Percentiles rank a stretch among this genome's conserved stretches.
Evolutionary conservation across 2,113 vertebrate genomes (phyloP).

Genomic region (Nibea albiflora): DNA sequence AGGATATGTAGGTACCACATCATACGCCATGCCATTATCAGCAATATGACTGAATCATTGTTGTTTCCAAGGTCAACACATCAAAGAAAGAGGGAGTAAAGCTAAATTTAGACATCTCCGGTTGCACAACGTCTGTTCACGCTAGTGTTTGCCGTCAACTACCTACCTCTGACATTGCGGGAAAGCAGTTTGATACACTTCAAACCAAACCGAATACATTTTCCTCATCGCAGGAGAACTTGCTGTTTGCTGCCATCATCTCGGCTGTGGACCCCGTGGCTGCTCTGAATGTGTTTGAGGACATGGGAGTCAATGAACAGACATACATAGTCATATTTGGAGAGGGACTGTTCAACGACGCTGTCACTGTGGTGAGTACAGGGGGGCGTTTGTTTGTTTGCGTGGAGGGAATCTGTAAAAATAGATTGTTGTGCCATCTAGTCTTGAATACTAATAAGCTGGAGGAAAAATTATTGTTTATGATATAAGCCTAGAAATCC

Average conservation of each 20-base stretch:
- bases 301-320: slow-evolving; percentile 93
- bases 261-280: slow-evolving; percentile 95
- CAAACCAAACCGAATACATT: neutral
- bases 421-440: neutral
- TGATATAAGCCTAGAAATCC: neutral
- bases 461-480: neutral
- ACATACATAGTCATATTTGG: slow-evolving; percentile 95
- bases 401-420: neutral
- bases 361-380: slow-evolving; percentile 93
- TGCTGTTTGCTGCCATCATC: slow-evolving; percentile 93
- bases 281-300: slow-evolving; percentile 92
- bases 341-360: slow-evolving; percentile 94
- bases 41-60: too few relatives aligned
- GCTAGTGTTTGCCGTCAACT: too few relatives aligned
- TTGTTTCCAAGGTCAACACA: too few relatives aligned
- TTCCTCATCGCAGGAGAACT: slow-evolving; percentile 83
- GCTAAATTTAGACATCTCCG: too few relatives aligned
- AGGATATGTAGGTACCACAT: too few relatives aligned
- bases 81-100: too few relatives aligned
- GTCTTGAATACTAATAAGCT: neutral
- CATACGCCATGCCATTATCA: too few relatives aligned
- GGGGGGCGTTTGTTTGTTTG: neutral
- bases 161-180: neutral
- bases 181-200: neutral
- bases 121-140: too few relatives aligned